Base-by-base conservation (phyloP, 2,888 invertebrate species). In the Nesidiocoris tenuis region DNA sequence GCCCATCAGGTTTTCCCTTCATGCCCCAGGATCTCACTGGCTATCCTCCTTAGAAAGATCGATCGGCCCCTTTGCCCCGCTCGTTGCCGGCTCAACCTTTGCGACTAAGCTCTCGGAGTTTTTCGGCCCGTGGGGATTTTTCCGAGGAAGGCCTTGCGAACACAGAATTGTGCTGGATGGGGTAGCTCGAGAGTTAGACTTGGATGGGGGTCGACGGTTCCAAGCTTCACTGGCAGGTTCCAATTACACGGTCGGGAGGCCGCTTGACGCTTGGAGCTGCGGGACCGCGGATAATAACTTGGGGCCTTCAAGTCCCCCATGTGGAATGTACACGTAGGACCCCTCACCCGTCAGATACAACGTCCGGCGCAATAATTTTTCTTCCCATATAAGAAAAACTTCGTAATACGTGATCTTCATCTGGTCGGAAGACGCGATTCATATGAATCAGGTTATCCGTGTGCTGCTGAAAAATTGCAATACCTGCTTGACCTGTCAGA, bases 211-310 rank as follows among this genome's bases (percentile, higher is more conserved):
- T 39, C 39, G 39, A 39, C 39, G 39, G 39, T 70, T 25, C 55
- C 67, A 19, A 18, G 24, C 54, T 61, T 25, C 22, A 18, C 63
- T 61, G 63, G 61, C 67, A 61, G 66, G 75, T 66, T 75, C 75
- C 75, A 75, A 75, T 75, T 75, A 75, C 75, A 75, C 67, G 75
- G 67, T 75, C 74, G 56, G 74, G 57, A 74, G 64, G 65, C 55
- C 65, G 22, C 65, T 74, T 56, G 65, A 64, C 65, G 65, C 57
- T 57, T 18, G 54, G 61, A 56, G 61, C 54, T 3, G 19, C 59
- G 72, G 72, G 61, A 61, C 63, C 63, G 22, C 39, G 72, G 72
- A 72, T 72, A 72, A 72, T 72, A 72, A 72, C 72, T 72, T 72
- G 72, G 72, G 39, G 39, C 39, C 39, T 39, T 39, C 39, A 39